Conservation (phyloP, 2,113 vertebrate genomes). For the Alligator sinensis region DNA sequence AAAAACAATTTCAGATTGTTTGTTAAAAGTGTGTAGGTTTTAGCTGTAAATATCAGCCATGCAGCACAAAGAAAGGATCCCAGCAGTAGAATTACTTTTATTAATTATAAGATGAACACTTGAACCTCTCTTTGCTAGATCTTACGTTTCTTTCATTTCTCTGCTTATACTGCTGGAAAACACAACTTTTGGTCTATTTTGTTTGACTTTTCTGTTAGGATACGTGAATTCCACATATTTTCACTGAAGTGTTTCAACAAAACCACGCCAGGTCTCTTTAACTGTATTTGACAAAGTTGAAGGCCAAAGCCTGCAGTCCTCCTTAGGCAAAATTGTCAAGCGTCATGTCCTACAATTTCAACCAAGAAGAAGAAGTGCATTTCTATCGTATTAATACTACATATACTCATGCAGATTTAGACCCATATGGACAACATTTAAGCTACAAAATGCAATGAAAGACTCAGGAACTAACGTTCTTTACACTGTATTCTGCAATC, state of each 20-base stretch:
- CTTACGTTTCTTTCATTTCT: not conserved
- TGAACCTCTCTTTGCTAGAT: constrained; percentile 15
- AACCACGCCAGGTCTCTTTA: not conserved
- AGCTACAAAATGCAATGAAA: not conserved
- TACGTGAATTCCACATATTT: not conserved
- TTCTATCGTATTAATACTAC: not conserved
- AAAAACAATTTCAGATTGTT: constrained; percentile 10
- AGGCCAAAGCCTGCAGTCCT: not conserved
- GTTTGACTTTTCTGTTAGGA: not conserved
- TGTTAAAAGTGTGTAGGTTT: not conserved
- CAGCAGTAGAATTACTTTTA: constrained; percentile 49
- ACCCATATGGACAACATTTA: not conserved
- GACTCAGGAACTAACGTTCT: not conserved
- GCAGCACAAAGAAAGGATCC: constrained; percentile 37
- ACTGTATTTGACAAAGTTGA: not conserved
- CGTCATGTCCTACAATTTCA: not conserved
- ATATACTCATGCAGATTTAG: not conserved
- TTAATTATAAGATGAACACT: constrained; percentile 48
- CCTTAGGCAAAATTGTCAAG: not conserved
- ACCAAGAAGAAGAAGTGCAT: not conserved
- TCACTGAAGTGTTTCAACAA: not conserved
- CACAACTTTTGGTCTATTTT: not conserved
- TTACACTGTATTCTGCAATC: not conserved
- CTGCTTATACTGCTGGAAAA: not conserved
- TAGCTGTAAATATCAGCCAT: constrained; percentile 18